Percentiles rank a stretch among this genome's conserved stretches.
These are phyloP conservation scores for Microcebus griseorufus DNA, from an alignment of 2,113 vertebrate genomes.

Conservation along the genomic window DNA sequence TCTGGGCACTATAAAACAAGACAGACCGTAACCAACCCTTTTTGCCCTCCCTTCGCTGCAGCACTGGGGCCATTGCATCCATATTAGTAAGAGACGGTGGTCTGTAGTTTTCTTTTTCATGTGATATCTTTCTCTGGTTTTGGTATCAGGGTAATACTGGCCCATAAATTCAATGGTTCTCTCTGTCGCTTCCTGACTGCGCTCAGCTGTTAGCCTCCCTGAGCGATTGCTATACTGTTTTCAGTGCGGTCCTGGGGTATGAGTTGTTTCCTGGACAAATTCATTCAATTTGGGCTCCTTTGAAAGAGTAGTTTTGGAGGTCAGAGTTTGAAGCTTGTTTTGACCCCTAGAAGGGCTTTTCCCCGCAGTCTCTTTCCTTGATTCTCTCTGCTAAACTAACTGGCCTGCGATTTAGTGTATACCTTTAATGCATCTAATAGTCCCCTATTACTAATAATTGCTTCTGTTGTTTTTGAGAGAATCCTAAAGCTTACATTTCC, in stretches of 20 bases:
- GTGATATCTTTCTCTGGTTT: not conserved
- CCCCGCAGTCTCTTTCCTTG: not conserved
- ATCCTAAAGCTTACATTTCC: not conserved
- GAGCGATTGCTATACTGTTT: not conserved
- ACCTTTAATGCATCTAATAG: not conserved
- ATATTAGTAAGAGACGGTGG: not conserved
- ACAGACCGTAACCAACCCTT: too few relatives aligned
- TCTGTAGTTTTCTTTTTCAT: not conserved
- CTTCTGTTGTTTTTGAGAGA: conserved; percentile 1
- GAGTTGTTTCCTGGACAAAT: not conserved
- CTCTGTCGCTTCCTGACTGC: not conserved
- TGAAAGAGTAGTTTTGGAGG: not conserved
- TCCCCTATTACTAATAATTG: not conserved
- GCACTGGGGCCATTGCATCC: not conserved
- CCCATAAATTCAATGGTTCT: not conserved
- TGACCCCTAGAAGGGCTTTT: not conserved
- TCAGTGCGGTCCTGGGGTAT: not conserved
- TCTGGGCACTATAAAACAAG: too few relatives aligned
- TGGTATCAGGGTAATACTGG: not conserved
- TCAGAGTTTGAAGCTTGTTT: not conserved
- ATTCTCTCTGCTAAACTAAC: not conserved
- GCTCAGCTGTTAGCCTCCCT: not conserved
- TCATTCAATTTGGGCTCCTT: not conserved
- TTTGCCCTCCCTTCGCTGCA: too few relatives aligned
- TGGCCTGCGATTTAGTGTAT: not conserved